Percentiles rank a stretch among this genome's conserved stretches.
Conservation (phyloP, 2,797 vertebrate genomes). For the Platalea minor region DNA sequence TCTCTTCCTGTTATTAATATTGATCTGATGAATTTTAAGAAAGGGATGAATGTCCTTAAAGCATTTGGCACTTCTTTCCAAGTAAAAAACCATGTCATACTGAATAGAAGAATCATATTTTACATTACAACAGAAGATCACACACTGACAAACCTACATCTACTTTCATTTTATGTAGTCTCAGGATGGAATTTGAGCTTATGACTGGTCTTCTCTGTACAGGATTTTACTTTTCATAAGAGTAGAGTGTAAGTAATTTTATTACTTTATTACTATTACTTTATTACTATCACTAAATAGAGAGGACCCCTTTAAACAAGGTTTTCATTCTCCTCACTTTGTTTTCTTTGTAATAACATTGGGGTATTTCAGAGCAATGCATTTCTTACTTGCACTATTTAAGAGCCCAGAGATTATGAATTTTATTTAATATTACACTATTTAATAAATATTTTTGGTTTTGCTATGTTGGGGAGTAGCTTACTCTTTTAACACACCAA, state of each 20-base stretch:
- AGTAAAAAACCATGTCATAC: not conserved
- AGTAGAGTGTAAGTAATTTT: not conserved
- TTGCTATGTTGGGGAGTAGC: not conserved
- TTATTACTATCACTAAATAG: not conserved
- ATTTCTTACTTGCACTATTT: not conserved
- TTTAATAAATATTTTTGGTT: not conserved
- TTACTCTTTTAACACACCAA: not conserved
- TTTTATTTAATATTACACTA: not conserved
- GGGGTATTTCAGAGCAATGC: not conserved
- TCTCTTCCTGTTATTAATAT: not conserved
- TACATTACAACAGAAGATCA: not conserved
- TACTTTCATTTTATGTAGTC: not conserved
- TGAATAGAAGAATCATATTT: not conserved
- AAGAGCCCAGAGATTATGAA: not conserved
- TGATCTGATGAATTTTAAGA: not conserved
- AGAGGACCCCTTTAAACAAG: not conserved
- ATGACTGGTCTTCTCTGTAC: accelerated
- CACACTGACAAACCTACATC: not conserved
- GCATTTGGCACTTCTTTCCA: not conserved
- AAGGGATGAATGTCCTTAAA: not conserved
- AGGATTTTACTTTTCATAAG: not conserved
- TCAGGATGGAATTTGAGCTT: not conserved
- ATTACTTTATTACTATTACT: not conserved
- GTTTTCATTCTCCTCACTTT: not conserved
- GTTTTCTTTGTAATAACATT: not conserved